Evolutionary conservation across 2,797 vertebrate species (phyloP).

Genomic region (Urocyon cinereoargenteus): DNA sequence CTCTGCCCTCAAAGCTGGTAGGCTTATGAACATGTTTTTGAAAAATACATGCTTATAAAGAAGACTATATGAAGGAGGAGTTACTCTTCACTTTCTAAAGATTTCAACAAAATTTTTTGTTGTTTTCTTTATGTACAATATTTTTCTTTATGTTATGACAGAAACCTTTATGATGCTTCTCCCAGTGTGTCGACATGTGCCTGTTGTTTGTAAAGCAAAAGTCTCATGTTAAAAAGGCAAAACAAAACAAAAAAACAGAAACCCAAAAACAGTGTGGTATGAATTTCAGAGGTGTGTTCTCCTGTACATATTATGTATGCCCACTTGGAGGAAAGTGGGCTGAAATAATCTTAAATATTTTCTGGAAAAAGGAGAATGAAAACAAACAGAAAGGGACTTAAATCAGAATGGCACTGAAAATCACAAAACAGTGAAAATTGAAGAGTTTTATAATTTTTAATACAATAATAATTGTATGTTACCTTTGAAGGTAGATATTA

Average conservation of each 20-base stretch:
- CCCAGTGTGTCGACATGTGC: background rate
- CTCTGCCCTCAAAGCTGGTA: background rate
- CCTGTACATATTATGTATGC: background rate
- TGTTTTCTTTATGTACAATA: background rate
- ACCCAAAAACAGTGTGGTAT: background rate
- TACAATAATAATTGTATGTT: conserved; percentile 8
- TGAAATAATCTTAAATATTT: conserved; percentile 46
- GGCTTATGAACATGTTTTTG: background rate
- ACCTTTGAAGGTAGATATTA: conserved; percentile 19
- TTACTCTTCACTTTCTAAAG: background rate
- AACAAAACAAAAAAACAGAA: background rate
- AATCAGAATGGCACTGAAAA: background rate
- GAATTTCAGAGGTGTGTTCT: conserved; percentile 28
- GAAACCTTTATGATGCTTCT: background rate
- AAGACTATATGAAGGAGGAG: background rate
- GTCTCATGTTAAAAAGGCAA: background rate
- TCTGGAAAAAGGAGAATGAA: background rate
- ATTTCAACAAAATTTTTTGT: background rate
- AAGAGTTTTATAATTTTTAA: background rate
- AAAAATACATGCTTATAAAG: conserved; percentile 16
- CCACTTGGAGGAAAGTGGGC: background rate
- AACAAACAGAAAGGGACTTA: background rate
- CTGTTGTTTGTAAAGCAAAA: background rate
- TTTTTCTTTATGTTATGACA: background rate
- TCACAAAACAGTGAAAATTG: conserved; percentile 15